Evolutionary conservation across 2,888 invertebrate genomes (phyloP).

Genomic region (Adelphocoris suturalis): DNA sequence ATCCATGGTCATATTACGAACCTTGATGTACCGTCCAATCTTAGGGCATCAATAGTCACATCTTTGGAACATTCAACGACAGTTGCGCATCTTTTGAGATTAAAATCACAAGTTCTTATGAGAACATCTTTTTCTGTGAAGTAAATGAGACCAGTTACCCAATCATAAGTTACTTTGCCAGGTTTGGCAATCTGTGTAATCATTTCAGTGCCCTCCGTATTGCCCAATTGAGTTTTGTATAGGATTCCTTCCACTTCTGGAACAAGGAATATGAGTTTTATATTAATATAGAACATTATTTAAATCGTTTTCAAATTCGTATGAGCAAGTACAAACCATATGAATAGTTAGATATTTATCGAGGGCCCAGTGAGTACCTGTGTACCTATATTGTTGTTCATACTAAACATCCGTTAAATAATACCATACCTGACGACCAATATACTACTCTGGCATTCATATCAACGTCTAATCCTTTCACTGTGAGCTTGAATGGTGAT

Average conservation of each 20-base stretch:
- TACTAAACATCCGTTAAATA: not conserved
- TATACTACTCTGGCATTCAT: constrained; percentile 79
- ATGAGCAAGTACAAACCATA: too few species aligned
- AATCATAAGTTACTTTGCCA: constrained; percentile 84
- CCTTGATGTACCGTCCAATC: constrained; percentile 82
- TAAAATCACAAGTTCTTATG: constrained; percentile 81
- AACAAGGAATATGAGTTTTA: not conserved
- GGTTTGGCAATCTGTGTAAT: constrained; percentile 77
- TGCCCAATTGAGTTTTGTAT: constrained; percentile 77
- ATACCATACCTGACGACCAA: constrained; percentile 79
- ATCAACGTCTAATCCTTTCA: constrained; percentile 81
- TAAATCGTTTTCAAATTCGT: too few species aligned
- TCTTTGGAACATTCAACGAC: constrained; percentile 81
- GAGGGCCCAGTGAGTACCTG: too few species aligned
- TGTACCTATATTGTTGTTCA: too few species aligned
- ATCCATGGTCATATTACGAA: too few species aligned
- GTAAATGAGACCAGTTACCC: constrained; percentile 87
- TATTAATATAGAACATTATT: too few species aligned
- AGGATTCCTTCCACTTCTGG: constrained; percentile 77
- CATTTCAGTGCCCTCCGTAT: constrained; percentile 18
- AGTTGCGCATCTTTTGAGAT: constrained; percentile 81
- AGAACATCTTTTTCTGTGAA: constrained; percentile 80
- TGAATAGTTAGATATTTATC: too few species aligned
- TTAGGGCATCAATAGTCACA: constrained; percentile 81
- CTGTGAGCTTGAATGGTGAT: constrained; percentile 76